Conservation (phyloP, 1,140 invertebrate species). For the Neodiprion pinetum region DNA sequence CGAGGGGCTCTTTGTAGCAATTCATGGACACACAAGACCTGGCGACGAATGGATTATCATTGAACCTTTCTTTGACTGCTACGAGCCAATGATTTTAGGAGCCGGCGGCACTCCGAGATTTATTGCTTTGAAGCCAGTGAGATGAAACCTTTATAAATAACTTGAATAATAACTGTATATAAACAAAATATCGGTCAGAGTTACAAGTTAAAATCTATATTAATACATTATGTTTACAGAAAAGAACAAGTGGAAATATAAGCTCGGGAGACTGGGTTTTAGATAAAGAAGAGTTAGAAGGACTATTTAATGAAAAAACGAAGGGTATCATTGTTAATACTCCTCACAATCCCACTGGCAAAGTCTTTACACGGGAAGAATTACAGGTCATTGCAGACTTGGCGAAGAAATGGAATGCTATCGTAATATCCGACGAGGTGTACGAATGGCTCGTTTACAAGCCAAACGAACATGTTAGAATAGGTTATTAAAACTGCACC, state of each 20-base stretch:
- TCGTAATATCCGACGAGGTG: slow-evolving; percentile 96
- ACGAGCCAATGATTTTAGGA: slow-evolving; percentile 90
- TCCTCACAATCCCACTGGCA: slow-evolving; percentile 95
- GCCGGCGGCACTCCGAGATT: slow-evolving; percentile 89
- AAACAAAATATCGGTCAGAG: not conserved
- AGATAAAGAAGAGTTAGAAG: slow-evolving; percentile 82
- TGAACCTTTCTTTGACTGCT: slow-evolving; percentile 98
- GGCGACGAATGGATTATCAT: slow-evolving; percentile 97
- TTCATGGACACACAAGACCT: slow-evolving; percentile 83
- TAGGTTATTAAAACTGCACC: slow-evolving; percentile 67
- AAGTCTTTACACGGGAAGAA: slow-evolving; percentile 81
- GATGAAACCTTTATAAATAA: slow-evolving; percentile 26
- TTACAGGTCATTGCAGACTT: slow-evolving; percentile 83
- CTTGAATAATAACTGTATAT: too few relatives aligned
- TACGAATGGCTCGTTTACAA: slow-evolving; percentile 97
- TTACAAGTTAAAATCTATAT: slow-evolving; percentile 37
- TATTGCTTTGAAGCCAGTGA: slow-evolving; percentile 85
- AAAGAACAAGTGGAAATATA: slow-evolving; percentile 49
- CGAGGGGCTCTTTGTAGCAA: slow-evolving; percentile 85
- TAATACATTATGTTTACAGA: slow-evolving; percentile 45
- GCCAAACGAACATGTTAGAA: slow-evolving; percentile 86
- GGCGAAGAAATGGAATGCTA: slow-evolving; percentile 90
- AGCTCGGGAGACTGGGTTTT: slow-evolving; percentile 90
- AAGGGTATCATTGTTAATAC: slow-evolving; percentile 97
- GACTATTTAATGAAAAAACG: slow-evolving; percentile 88